These are phyloP conservation scores for Stramonita haemastoma DNA, from an alignment of 2,888 invertebrate species.

Conservation along the genomic window DNA sequence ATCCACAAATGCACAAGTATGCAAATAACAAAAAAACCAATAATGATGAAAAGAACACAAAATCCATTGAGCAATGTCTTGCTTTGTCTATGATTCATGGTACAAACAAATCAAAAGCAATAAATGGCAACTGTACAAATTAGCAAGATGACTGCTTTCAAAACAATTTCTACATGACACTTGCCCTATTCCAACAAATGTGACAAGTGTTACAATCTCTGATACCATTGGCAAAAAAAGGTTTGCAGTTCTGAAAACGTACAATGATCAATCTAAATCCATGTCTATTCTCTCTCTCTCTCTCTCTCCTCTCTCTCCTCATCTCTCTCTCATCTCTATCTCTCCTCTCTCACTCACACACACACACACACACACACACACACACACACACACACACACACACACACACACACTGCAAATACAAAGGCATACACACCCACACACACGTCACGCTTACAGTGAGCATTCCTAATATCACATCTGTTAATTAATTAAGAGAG, in stretches of 20 bases:
- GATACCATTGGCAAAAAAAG: background rate
- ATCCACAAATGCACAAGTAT: background rate
- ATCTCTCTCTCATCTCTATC: too few species aligned
- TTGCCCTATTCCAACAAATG: background rate
- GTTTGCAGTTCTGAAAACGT: background rate
- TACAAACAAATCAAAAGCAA: background rate
- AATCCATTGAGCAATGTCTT: slow-evolving; percentile 22
- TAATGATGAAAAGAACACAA: background rate
- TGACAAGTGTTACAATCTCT: background rate
- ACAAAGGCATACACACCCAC: too few species aligned
- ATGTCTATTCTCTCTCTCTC: too few species aligned
- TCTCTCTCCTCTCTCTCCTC: too few species aligned
- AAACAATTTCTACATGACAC: background rate
- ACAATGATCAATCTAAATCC: background rate
- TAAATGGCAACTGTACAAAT: background rate
- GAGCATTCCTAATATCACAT: too few species aligned
- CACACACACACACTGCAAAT: background rate
- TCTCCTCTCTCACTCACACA: background rate
- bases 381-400: background rate
- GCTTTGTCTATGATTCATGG: background rate
- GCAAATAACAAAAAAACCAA: background rate
- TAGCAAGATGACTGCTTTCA: background rate
- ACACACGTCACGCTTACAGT: too few species aligned
- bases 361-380: background rate
- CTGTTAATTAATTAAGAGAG: too few species aligned